Base-by-base conservation (phyloP, 2,888 invertebrate genomes). In the Acleris laterana region DNA sequence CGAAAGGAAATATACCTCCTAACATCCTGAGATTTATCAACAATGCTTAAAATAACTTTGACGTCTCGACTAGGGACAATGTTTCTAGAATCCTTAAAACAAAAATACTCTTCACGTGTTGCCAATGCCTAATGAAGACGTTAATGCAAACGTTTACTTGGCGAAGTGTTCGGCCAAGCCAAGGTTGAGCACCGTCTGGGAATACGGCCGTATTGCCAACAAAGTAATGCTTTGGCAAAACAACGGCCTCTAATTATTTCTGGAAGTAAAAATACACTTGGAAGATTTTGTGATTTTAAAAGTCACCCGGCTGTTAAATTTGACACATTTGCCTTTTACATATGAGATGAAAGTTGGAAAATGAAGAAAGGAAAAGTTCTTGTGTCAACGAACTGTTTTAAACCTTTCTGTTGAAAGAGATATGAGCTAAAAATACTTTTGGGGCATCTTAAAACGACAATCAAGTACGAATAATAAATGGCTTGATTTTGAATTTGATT, bases 191-290 rank as follows among this genome's bases (percentile, higher is more conserved):
- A 50, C 32, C 50, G 22, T 61, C 28, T 44, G 48, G 28, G 48
- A 53, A 25, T 53, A 60, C 42, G 60, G 59, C 49, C 42, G 59
- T 60, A 56, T 28, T 55, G 60, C 60, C 60, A 65, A 55, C 65
- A 61, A 59, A 61, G 46, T 46, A 44, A 56, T 17, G 38, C 60
- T 55, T 56, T 56, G 65, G 60, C 65, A 65, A 65, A 65, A 61
- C 52, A 32, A 38, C 20, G 25, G 22, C 22, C 44, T 32, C 32
- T 13, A 56, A 61, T 61, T 61, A 65, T n/a, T 51, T 60, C 50
- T 61, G 50, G 44, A 19, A 28, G 32, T 25, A 16, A 61, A 60
- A 50, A 55, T 60, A 65, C 42, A 48, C 17, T 59, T 50, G 55
- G 48, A 28, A 38, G 22, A 2, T 22, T 59, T 19, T 22, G 32